Conservation (phyloP, 2,113 vertebrate species). For the Lepisosteus osseus region DNA sequence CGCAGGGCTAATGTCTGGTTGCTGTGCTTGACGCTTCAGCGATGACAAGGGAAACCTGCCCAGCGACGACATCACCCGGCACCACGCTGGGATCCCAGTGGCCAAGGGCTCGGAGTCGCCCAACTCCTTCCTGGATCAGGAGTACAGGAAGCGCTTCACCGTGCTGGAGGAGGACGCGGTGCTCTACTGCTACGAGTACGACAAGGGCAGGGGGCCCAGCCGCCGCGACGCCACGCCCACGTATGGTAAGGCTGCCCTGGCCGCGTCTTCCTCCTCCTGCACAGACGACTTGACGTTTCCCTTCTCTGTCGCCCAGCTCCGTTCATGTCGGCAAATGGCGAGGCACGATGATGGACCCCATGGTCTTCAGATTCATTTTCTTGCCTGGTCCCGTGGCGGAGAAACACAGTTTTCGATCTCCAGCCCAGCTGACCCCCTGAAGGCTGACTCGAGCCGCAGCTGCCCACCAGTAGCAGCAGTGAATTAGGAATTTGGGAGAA, state of each 20-base stretch:
- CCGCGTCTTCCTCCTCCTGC: neutral
- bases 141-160: slow-evolving; percentile 86
- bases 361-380: too few species aligned
- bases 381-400: too few species aligned
- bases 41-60: slow-evolving; percentile 86
- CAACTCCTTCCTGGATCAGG: slow-evolving; percentile 97
- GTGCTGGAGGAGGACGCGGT: slow-evolving; percentile 92
- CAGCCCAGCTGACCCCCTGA: too few species aligned
- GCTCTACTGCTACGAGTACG: slow-evolving; percentile 95
- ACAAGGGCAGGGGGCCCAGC: slow-evolving; percentile 86
- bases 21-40: slow-evolving; percentile 55
- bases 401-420: too few species aligned
- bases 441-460: too few species aligned
- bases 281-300: neutral
- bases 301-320: neutral
- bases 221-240: slow-evolving; percentile 90
- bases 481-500: too few species aligned
- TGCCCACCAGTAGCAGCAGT: too few species aligned
- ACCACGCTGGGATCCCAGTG: slow-evolving; percentile 74
- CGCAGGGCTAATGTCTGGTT: too few species aligned
- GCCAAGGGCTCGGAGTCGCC: slow-evolving; percentile 94
- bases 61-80: slow-evolving; percentile 80
- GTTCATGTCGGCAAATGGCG: too few species aligned
- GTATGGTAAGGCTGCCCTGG: slow-evolving; percentile 70
- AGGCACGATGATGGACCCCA: too few species aligned